Base-by-base conservation (phyloP, 2,888 invertebrate species). In the Heliconius ismenius region DNA sequence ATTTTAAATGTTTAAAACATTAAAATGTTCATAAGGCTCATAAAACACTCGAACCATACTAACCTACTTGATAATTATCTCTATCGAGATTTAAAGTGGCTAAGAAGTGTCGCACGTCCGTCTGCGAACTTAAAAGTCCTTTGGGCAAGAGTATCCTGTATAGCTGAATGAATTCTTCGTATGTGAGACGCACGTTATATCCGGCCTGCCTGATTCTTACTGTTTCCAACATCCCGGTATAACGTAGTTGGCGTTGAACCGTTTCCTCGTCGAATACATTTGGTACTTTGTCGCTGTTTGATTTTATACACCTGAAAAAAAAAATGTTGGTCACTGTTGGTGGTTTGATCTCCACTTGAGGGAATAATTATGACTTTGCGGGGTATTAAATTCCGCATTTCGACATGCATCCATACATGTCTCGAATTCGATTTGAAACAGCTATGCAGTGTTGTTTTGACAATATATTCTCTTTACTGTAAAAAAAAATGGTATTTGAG, bases 151-250 rank as follows among this genome's bases (percentile, higher is more conserved):
- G 92, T 89, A 98, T 98, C 86, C 98, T 95, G 90, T 99, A 99
- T 77, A 98, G 93, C 86, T 98, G 98, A 80, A 98, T 97, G 90
- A 99, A 99, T 91, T 98, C 98, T 88, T 98, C 98, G 90, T 98
- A 98, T 0, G 98, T 97, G 58, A 99, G 95, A 58, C 99, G 95
- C 79, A 99, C 98, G 90, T 98, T 98, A 93, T 98, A 99, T 3
- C 99, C 99, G 3, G 98, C 98, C 87, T 98, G 98, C 73, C 99
- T 95, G 81, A 99, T 99, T 83, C 98, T 95, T 21, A 99, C 99
- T 0, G 99, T 99, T 88, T 99, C 99, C 84, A 99, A 88, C 99
- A 99, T 99, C 79, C 99, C 99, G 0, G 99, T 99, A 91, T 99
- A 99, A 15, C 98, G 95, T 78, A 99, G 94, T 81, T 95, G 95